Percentiles rank a stretch among this genome's conserved stretches.
phyloP scores from a whole-genome alignment of 2,888 invertebrate genomes.

The Xylocampa areola region DNA sequence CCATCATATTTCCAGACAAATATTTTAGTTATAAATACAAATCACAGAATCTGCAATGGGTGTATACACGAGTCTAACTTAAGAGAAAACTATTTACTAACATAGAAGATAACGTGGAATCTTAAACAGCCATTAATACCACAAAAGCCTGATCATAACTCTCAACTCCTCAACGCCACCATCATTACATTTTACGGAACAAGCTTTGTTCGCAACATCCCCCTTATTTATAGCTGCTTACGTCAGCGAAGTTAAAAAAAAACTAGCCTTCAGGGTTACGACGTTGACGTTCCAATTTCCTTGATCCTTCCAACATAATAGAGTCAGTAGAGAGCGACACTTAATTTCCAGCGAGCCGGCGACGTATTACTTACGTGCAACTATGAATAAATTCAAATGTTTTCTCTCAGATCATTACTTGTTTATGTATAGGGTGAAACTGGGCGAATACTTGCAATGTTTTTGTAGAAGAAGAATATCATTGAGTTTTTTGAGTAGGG shows the following conservation, averaged over 20 bases:
- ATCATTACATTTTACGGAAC: conserved; percentile 35
- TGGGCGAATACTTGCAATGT: neutral
- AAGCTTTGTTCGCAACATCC: conserved; percentile 25
- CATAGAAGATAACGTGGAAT: neutral
- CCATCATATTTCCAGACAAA: no score
- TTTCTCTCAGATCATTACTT: conserved; percentile 23
- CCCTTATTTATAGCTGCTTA: conserved; percentile 59
- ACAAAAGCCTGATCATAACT: conserved; percentile 30
- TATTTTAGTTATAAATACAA: no score
- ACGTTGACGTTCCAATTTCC: conserved; percentile 76
- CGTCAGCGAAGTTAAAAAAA: conserved; percentile 58
- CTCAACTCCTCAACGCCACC: conserved; percentile 12
- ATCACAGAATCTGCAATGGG: no score
- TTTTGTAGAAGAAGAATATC: neutral
- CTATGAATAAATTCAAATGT: conserved; percentile 68
- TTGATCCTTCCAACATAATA: conserved; percentile 71
- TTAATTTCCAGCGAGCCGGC: conserved; percentile 70
- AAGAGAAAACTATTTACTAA: neutral
- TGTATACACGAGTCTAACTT: no score
- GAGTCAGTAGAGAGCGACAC: conserved; percentile 67
- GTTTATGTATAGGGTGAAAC: conserved; percentile 11
- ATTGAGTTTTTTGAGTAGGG: no score
- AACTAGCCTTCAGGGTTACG: conserved; percentile 41
- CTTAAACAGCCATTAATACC: neutral
- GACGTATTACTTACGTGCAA: conserved; percentile 57